These are phyloP conservation scores for Cephonodes hylas DNA, from an alignment of 2,888 invertebrate species.

Conservation along the genomic window DNA sequence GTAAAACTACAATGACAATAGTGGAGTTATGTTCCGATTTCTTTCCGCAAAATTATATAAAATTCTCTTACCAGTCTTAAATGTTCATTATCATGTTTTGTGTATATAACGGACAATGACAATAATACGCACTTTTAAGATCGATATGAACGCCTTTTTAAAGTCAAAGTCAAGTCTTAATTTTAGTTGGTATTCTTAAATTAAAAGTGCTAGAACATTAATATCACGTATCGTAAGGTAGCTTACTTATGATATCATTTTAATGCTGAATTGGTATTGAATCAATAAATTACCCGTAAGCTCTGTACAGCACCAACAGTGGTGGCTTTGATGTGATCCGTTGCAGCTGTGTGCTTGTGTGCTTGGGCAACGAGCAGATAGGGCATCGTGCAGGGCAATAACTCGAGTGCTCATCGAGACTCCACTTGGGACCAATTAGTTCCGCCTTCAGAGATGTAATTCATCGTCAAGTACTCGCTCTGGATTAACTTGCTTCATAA, in stretches of 20 bases:
- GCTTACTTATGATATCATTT: background rate
- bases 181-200: no score
- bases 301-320: slow-evolving; percentile 35
- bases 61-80: no score
- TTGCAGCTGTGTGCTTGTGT: slow-evolving; percentile 62
- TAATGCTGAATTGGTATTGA: background rate
- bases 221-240: no score
- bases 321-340: slow-evolving; percentile 57
- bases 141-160: no score
- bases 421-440: slow-evolving; percentile 67
- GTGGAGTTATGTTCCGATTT: background rate
- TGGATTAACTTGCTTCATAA: slow-evolving; percentile 1
- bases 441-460: slow-evolving; percentile 38
- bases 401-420: slow-evolving; percentile 48
- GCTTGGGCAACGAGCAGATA: slow-evolving; percentile 33
- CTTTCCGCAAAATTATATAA: background rate
- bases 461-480: slow-evolving; percentile 7
- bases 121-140: no score
- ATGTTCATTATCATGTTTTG: no score
- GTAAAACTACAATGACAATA: background rate
- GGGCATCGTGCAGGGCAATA: slow-evolving; percentile 28
- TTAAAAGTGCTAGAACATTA: no score
- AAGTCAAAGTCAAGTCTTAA: no score
- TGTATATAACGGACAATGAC: no score
- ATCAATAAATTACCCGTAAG: slow-evolving; percentile 3